These are phyloP conservation scores for Rattus rattus DNA, from an alignment of 2,113 vertebrate species.

Conservation along the genomic window DNA sequence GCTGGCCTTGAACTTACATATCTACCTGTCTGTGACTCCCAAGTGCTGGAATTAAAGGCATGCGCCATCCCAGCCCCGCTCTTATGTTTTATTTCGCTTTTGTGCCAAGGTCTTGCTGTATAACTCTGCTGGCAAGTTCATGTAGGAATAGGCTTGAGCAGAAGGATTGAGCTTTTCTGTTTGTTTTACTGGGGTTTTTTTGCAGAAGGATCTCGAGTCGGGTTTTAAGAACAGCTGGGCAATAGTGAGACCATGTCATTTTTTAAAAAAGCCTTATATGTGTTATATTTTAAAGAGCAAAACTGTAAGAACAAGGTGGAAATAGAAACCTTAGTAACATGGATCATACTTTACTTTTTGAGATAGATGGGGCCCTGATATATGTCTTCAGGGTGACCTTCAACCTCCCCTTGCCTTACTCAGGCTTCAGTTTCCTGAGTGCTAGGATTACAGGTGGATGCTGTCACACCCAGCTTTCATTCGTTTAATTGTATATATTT, in stretches of 20 bases:
- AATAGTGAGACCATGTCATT: not conserved
- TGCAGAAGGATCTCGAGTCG: not conserved
- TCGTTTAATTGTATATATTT: not conserved
- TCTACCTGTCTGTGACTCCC: not conserved
- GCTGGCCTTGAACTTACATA: not conserved
- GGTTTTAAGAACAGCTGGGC: not conserved
- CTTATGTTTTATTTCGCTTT: not conserved
- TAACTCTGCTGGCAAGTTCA: not conserved
- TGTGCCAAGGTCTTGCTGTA: not conserved
- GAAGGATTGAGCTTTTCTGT: not conserved
- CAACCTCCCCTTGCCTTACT: not conserved
- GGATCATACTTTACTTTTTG: not conserved
- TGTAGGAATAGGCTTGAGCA: not conserved
- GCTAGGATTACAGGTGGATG: not conserved
- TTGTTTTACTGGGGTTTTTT: not conserved
- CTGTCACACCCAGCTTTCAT: not conserved
- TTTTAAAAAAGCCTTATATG: not conserved
- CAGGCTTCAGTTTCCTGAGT: not conserved
- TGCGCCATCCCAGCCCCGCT: not conserved
- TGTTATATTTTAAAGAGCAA: conserved; percentile 16
- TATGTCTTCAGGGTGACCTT: not conserved
- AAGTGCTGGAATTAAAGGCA: not conserved
- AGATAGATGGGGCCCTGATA: not conserved
- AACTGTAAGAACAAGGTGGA: not conserved
- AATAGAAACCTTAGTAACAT: not conserved